Base-by-base conservation (phyloP, 1,140 invertebrate species). In the Atta colombica region DNA sequence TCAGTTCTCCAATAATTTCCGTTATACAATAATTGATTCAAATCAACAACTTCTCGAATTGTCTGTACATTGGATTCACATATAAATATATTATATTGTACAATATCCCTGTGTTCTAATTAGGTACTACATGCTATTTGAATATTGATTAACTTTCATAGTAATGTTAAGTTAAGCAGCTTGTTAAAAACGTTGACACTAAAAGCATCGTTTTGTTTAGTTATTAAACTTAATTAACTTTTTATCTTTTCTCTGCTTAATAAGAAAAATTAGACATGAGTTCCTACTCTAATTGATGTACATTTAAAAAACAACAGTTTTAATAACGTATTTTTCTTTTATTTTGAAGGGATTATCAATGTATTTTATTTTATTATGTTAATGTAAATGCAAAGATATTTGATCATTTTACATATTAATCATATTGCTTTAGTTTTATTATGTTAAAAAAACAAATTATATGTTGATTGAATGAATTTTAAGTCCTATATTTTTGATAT, bases 381-480 rank as follows among this genome's bases (percentile, higher is more conserved):
- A 39, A 28, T 49, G 4, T 25, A 28, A 77, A 18, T 14, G 16
- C 21, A 31, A 10, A 28, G 21, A 63, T 31, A 45, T 75, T 16
- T 28, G 71, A 35, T 28, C 25, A 25, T 25, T 25, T 25, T 25
- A 51, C 21, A 45, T n/a, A 77, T 53, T 14, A 6, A 78, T 78
- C 18, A 68, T 68, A 68, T 68, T 35, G 16, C 16, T 39, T 68
- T 68, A 10, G n/a, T 31, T 80, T 80, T 25, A 25, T 25, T 80
- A 1, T 3, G 6, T 21, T 78, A n/a, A 10, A 18, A 39, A 6
- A 55, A 10, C 5, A 45, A 21, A 18, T 39, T 55, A 18, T 2
- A 58, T 81, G 8, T 25, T 14, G 0, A 58, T 39, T 58, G 14
- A 68, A 2, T 55, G 49, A 7, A 53, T 60, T 58, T n/a, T 3